phyloP scores from a whole-genome alignment of 2,113 vertebrate species.

The Todiramphus chloris region DNA sequence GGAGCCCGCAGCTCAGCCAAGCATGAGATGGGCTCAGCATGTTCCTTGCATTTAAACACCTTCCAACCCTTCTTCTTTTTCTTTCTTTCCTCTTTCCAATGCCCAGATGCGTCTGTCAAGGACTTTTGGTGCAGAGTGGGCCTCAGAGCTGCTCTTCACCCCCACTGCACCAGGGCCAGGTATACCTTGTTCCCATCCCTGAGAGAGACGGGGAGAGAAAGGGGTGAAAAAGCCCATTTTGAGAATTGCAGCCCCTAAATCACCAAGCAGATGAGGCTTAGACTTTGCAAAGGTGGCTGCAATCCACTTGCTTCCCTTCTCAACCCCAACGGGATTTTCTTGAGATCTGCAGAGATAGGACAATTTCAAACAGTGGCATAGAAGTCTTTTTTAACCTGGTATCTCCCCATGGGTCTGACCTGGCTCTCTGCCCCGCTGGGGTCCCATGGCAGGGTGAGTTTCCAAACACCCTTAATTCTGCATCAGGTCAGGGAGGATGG shows the following conservation, averaged over 20 bases:
- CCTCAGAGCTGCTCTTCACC: neutral
- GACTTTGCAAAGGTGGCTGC: neutral
- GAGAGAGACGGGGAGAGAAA: neutral
- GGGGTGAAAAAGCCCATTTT: neutral
- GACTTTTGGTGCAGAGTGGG: neutral
- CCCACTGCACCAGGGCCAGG: neutral
- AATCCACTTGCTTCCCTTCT: neutral
- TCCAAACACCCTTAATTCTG: neutral
- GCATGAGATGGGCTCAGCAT: fast-evolving
- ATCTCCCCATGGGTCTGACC: fast-evolving
- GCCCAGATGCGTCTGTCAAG: neutral
- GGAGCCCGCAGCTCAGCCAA: neutral
- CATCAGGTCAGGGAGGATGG: neutral
- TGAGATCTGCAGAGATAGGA: neutral
- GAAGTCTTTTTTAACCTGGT: neutral
- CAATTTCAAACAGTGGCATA: fast-evolving
- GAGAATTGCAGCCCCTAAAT: neutral
- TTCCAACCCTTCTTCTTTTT: neutral
- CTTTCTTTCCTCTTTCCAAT: neutral
- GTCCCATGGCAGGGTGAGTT: neutral
- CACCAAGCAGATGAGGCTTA: neutral
- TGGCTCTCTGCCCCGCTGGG: neutral
- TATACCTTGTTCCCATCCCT: fast-evolving
- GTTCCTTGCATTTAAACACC: neutral
- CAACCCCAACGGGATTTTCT: neutral